phyloP scores from a whole-genome alignment of 2,113 vertebrate species.

The Microcebus tavaratra region DNA sequence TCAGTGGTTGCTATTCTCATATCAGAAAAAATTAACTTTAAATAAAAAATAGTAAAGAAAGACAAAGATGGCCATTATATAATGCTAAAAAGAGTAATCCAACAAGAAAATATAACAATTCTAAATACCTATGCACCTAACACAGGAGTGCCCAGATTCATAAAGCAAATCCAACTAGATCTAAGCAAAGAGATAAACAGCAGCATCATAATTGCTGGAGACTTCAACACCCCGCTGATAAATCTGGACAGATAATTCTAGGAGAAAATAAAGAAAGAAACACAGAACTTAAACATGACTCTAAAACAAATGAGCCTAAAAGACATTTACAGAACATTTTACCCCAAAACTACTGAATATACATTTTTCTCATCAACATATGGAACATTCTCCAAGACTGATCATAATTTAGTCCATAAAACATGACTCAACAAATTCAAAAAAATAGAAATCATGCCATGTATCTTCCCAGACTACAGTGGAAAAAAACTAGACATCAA shows the following conservation, averaged over 20 bases:
- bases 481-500: neutral
- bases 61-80: no score
- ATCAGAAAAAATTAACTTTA: no score
- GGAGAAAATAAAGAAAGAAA: neutral
- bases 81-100: no score
- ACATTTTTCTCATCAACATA: neutral
- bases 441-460: neutral
- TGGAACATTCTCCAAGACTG: neutral
- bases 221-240: neutral
- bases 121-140: no score
- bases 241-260: neutral
- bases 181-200: neutral
- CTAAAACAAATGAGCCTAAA: neutral
- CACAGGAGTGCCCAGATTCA: neutral
- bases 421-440: neutral
- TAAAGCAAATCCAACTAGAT: neutral
- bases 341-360: neutral
- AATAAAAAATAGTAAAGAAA: no score
- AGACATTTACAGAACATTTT: neutral
- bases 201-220: neutral
- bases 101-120: no score
- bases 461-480: neutral
- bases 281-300: neutral
- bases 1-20: no score
- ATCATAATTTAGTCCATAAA: neutral